Evolutionary conservation across 2,113 vertebrate species (phyloP).

Genomic region (Rhegmatorhina hoffmannsi): DNA sequence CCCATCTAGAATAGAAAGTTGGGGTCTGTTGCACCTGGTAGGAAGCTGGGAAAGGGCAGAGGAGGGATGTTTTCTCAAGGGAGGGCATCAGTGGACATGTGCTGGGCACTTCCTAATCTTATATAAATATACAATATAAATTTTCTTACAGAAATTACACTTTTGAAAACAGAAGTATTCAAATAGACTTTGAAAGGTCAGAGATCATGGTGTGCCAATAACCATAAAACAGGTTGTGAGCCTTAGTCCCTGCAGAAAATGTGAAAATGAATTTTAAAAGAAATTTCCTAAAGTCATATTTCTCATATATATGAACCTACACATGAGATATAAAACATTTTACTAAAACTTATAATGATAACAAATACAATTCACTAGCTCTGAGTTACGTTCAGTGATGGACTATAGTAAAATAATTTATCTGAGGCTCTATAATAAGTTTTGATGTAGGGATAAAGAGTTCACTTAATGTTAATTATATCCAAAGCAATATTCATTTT

Average conservation of each 20-base stretch:
- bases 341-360: background rate
- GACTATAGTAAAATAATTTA: background rate
- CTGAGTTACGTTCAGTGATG: background rate
- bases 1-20: background rate
- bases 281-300: background rate
- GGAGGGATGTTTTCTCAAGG: background rate
- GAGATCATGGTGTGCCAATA: background rate
- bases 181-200: background rate
- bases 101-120: background rate
- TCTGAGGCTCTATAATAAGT: background rate
- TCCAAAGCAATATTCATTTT: background rate
- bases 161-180: background rate
- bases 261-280: background rate
- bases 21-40: background rate
- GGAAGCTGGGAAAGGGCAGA: background rate
- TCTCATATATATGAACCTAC: background rate
- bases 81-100: background rate
- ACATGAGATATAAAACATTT: background rate
- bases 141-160: background rate
- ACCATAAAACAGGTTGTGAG: background rate
- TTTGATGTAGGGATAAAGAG: background rate
- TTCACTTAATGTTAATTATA: background rate
- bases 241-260: background rate
- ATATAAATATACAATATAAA: fast-evolving
- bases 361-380: background rate